Conservation (phyloP, 2,797 vertebrate species). For the Nasua narica region DNA sequence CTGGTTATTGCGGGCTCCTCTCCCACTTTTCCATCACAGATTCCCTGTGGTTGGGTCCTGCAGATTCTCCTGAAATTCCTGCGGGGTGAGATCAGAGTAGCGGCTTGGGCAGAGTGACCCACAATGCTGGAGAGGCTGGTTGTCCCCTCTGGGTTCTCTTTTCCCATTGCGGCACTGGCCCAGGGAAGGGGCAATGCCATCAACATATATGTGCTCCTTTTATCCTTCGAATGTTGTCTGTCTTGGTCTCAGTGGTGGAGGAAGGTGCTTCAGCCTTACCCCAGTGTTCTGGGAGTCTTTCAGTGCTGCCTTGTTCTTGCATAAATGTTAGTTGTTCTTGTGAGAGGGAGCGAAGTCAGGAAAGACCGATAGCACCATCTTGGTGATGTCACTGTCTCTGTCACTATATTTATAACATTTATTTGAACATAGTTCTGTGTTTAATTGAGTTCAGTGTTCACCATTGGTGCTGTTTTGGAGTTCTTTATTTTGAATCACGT, state of each 20-base stretch:
- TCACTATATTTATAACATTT: background rate
- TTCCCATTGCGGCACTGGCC: background rate
- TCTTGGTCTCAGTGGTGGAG: background rate
- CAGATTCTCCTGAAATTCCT: background rate
- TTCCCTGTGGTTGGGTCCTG: background rate
- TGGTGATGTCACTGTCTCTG: background rate
- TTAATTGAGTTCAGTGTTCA: background rate
- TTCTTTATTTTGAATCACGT: background rate
- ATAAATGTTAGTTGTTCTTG: background rate
- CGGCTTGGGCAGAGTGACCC: background rate
- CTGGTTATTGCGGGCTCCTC: background rate
- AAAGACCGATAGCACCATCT: background rate
- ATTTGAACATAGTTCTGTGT: background rate
- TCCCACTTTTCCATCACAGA: background rate
- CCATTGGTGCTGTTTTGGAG: background rate
- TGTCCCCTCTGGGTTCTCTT: background rate
- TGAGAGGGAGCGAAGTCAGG: background rate
- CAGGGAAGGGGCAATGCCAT: background rate
- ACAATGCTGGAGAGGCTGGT: background rate
- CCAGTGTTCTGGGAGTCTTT: background rate
- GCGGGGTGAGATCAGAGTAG: background rate
- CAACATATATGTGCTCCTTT: background rate
- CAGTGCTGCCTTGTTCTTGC: background rate
- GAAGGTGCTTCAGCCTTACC: background rate
- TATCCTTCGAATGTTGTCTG: background rate